Base-by-base conservation (phyloP, 1,140 invertebrate species). In the Vollenhovia emeryi region DNA sequence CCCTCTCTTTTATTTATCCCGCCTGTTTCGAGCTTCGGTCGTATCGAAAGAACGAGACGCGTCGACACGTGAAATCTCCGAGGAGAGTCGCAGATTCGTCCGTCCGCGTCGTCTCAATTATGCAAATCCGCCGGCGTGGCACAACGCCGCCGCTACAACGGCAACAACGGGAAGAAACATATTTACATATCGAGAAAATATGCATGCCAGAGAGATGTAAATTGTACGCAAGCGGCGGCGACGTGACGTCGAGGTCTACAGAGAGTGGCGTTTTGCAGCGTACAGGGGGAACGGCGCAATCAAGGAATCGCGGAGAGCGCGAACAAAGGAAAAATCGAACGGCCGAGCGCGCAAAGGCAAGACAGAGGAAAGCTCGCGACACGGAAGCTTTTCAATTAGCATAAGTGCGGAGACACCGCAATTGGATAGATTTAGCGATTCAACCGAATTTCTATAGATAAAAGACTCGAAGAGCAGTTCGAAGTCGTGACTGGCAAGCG, bases 101-200 rank as follows among this genome's bases (percentile, higher is more conserved):
- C 60, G n/a, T 60, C 33, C 40, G n/a, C n/a, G 43, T 78, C 64
- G 36, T 45, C 11, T 40, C 57, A 85, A 80, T 85, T 87, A 85
- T 85, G 84, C n/a, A 59, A 78, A 85, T 85, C 66, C 50, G 21
- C 36, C 5, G 71, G 27, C 55, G 27, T 33, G 11, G 45, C 36
- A 64, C n/a, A 78, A 79, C 60, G 36, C 18, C 30, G 30, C 33
- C 43, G 60, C 43, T 40, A 40, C 62, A 62, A 0, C 30, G 71
- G 24, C 45, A 21, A 75, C 86, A 36, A 64, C 52, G 68, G 59
- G 36, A 75, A 79, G 57, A 76, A 62, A 78, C 40, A 52, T n/a
- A 80, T 87, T 86, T 87, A 73, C 84, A 74, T 86, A 85, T 52
- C 84, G 84, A 75, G 75, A 86, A 64, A 87, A 73, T 85, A 79